Conservation (phyloP, 92 coral and sea anemone species). For the Zoanthus sociatus region DNA sequence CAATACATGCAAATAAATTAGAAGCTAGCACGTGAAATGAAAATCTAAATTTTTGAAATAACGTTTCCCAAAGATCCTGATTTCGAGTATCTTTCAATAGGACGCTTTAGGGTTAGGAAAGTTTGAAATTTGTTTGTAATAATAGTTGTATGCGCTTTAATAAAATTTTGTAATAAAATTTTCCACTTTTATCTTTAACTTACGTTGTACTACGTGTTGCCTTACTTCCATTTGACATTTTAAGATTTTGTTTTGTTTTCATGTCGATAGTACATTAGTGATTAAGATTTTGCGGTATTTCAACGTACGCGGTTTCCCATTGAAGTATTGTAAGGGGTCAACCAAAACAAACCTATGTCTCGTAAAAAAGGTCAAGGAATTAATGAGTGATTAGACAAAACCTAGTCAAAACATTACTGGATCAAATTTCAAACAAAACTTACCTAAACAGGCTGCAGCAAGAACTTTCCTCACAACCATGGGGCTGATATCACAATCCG, state of each 20-base stretch:
- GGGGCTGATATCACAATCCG: conserved; percentile 91
- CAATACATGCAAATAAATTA: neutral
- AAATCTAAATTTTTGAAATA: neutral
- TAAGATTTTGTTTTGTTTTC: neutral
- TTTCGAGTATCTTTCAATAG: neutral
- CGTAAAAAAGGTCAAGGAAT: neutral
- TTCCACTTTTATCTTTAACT: neutral
- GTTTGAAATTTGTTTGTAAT: neutral
- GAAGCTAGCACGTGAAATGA: neutral
- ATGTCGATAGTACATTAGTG: neutral
- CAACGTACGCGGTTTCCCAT: too few species aligned
- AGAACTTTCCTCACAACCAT: conserved; percentile 82
- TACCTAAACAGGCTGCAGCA: conserved; percentile 94
- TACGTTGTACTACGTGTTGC: neutral
- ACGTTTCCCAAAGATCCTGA: neutral
- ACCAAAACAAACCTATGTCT: neutral
- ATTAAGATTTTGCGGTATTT: neutral
- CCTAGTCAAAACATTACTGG: neutral
- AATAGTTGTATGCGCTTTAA: neutral
- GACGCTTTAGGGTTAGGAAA: neutral
- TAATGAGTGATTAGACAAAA: neutral
- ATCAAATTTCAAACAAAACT: conserved; percentile 40
- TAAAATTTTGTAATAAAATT: neutral
- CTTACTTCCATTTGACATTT: neutral
- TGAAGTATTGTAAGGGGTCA: neutral